Conservation (phyloP, 2,797 vertebrate genomes). For the Numenius phaeopus region DNA sequence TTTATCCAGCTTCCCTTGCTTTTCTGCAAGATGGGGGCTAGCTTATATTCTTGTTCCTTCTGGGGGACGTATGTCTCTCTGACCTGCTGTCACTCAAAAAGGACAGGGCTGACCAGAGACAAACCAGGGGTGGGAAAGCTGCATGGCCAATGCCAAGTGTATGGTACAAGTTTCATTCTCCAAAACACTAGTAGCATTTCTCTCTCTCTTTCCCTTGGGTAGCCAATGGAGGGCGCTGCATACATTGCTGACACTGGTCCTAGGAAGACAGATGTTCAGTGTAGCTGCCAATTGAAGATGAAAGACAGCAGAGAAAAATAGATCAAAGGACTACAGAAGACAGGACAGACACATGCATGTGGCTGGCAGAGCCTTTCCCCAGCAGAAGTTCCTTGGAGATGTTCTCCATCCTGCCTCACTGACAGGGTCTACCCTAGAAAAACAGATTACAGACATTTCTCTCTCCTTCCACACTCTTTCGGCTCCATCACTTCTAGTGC, state of each 20-base stretch:
- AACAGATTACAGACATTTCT: not conserved
- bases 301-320: not conserved
- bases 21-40: not conserved
- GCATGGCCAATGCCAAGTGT: rapidly evolving
- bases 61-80: not conserved
- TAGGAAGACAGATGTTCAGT: not conserved
- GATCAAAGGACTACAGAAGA: not conserved
- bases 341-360: not conserved
- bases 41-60: not conserved
- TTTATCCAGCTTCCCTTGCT: not conserved
- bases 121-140: not conserved
- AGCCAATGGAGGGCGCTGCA: not conserved
- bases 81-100: not conserved
- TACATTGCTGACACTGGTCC: not conserved
- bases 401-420: not conserved
- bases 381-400: not conserved
- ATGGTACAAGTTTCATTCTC: not conserved
- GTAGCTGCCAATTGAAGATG: not conserved
- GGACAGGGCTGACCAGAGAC: not conserved
- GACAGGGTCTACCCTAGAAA: not conserved
- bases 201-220: not conserved
- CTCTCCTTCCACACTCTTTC: not conserved
- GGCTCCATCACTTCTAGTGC: not conserved
- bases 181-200: not conserved
- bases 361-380: not conserved